Percentiles rank a stretch among this genome's conserved stretches.
These are phyloP conservation scores for Hydrolagus colliei DNA, from an alignment of 2,797 vertebrate species.

Conservation along the genomic window DNA sequence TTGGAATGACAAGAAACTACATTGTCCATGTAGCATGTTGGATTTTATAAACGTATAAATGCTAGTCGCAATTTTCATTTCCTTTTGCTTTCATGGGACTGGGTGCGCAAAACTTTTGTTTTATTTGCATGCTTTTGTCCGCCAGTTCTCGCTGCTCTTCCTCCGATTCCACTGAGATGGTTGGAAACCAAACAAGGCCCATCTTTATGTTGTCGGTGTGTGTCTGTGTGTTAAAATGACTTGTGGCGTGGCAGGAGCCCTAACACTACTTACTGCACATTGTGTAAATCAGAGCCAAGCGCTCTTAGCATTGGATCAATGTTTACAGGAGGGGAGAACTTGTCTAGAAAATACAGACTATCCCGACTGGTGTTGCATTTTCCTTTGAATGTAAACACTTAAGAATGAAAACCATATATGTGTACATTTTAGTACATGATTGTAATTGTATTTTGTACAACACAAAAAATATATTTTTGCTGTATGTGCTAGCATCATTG, in stretches of 20 bases:
- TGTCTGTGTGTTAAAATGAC: no score
- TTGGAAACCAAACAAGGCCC: neutral
- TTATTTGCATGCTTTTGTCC: neutral
- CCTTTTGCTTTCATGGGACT: neutral
- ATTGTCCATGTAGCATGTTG: no score
- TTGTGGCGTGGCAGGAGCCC: neutral
- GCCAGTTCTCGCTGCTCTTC: neutral
- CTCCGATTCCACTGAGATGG: neutral
- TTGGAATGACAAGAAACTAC: no score
- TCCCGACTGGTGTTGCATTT: conserved; percentile 28
- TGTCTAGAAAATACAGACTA: neutral
- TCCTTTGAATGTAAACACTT: conserved; percentile 31
- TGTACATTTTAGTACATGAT: conserved; percentile 80
- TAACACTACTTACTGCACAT: neutral
- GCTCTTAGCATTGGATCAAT: neutral
- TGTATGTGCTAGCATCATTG: neutral
- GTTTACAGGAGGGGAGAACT: neutral
- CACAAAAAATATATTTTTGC: conserved; percentile 46
- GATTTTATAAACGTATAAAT: neutral
- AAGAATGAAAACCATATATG: conserved; percentile 51
- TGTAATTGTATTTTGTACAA: conserved; percentile 72
- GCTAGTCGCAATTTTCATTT: neutral
- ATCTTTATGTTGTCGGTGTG: no score
- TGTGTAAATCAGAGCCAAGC: neutral
- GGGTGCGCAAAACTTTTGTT: no score